phyloP scores from a whole-genome alignment of 37 sponge, comb jelly and placozoan genomes.

The Spongilla lacustris region DNA sequence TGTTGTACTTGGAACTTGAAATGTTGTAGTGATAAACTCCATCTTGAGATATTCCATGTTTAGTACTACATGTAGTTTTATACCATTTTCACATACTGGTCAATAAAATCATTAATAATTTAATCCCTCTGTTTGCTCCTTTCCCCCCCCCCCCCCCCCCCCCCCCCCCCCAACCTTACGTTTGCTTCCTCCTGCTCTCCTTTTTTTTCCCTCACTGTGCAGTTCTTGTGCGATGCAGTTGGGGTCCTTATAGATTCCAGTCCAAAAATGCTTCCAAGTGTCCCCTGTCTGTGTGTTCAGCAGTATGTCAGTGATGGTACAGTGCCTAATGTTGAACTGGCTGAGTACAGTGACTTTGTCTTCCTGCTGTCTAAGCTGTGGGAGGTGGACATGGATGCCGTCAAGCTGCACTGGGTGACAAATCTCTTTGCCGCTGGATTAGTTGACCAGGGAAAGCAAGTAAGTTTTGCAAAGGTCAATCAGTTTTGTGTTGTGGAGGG shows the following conservation, averaged over 20 bases:
- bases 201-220: not conserved
- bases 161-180: not conserved
- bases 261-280: not conserved
- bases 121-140: too few species aligned
- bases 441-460: conserved; percentile 44
- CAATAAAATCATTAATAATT: too few species aligned
- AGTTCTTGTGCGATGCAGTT: conserved; percentile 49
- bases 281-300: conserved; percentile 5
- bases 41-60: too few species aligned
- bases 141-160: not conserved
- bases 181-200: not conserved
- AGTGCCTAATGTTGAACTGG: conserved; percentile 4
- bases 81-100: too few species aligned
- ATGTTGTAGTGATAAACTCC: too few species aligned
- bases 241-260: not conserved
- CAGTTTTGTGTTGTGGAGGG: not conserved
- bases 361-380: conserved; percentile 48
- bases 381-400: conserved; percentile 25
- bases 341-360: conserved; percentile 25
- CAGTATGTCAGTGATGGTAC: not conserved
- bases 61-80: too few species aligned
- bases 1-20: too few species aligned
- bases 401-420: conserved; percentile 49
- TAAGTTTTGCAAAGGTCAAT: conserved; percentile 4
- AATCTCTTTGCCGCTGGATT: conserved; percentile 59